Base-by-base conservation (phyloP, 2,113 vertebrate genomes). In the Myrmophylax atrothorax region DNA sequence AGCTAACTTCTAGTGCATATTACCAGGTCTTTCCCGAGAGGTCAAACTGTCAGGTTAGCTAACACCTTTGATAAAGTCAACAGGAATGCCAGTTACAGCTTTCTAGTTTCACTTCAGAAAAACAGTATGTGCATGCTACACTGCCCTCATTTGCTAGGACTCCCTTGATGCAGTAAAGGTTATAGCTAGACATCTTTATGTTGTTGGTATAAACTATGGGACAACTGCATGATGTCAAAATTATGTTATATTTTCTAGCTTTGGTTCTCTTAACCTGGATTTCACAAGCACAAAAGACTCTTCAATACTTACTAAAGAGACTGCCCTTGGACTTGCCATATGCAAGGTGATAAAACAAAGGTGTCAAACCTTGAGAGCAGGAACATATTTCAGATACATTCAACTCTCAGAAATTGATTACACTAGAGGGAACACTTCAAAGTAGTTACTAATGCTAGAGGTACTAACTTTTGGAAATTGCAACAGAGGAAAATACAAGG, bases 21-120 rank as follows among this genome's bases (percentile, higher is more conserved):
- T 89, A 55, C 58, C 49, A 56, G 63, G 60, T 49, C 58, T 84
- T 75, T 72, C 60, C 92, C 76, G 70, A 72, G 89, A 84, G 78
- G 90, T 62, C 80, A 90, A 72, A 59, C 64, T 87, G 79, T 44
- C 83, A 76, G 53, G 33, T 68, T 81, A 72, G 69, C 47, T 31
- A 76, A 62, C 82, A 88, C 33, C 66, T 85, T 42, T 7, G 14
- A 79, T 33, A 64, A 87, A 88, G 59, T 75, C 76, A 83, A 84
- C 52, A 37, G 47, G 75, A 84, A 26, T 6, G 12, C 37, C 38
- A 62, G 35, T 33, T 85, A 75, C 31, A 69, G 70, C 16, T 85
- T 38, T 69, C 68, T 46, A 46, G 33, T 66, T 91, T 50, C 50
- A 28, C 23, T 73, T 79, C 37, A 55, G 77, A 60, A 68, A 87